Base-by-base conservation (phyloP, 2,888 invertebrate species). In the Ormyrus nitidulus region DNA sequence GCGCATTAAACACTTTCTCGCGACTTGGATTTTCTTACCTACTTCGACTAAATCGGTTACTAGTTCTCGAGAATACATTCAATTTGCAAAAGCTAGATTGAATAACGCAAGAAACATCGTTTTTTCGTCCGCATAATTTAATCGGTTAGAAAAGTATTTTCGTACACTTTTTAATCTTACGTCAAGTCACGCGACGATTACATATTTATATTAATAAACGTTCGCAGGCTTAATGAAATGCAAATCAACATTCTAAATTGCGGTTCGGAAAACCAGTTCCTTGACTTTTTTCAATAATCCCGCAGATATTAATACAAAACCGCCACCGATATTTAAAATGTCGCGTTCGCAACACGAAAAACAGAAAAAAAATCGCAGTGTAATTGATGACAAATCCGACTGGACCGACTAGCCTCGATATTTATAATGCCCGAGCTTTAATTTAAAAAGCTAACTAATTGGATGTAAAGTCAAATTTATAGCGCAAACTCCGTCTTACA, bases 1-100 rank as follows among this genome's bases (percentile, higher is more conserved):
- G 34, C 34, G 51, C 59, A 61, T 77, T 58, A 65, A 71, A 71
- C 48, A 66, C 70, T 70, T 77, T 71, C 64, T 62, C 72, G 34
- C 34, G 11, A 19, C 44, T 70, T 49, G n/a, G 6, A 58, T 48
- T 48, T 70, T 70, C 58, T 58, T 9, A 70, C 70, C 70, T 7
- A 70, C 19, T 70, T 70, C 4, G 13, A 19, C 46, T 70, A 46
- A 70, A 48, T 70, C 56, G 11, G 69, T 56, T 56, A 56, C 54
- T 6, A 34, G 13, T 10, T 5, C 56, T 46, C 8, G 49, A 46
- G 56, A 34, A 34, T 19, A 53, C 8, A 66, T 53, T 19, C 34
- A 34, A 34, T 34, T 34, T 4, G 34, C 34, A 34, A 34, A 4
- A 34, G 34, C 4, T 34, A 34, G 34, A 34, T 34, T 51, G 13